Evolutionary conservation across 2,113 vertebrate species (phyloP).

Genomic region (Zingel zingel): DNA sequence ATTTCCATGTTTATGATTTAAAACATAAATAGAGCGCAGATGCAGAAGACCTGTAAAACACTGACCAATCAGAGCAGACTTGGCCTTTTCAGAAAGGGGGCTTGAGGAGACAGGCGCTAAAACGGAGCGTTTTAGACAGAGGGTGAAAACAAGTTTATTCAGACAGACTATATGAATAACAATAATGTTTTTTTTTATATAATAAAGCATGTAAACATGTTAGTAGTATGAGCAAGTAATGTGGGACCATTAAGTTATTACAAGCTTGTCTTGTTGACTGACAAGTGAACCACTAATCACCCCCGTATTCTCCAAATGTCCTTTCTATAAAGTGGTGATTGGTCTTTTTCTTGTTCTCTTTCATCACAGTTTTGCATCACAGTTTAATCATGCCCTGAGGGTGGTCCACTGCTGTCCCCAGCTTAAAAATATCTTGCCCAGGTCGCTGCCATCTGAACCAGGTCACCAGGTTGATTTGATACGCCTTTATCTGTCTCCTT

Average conservation of each 20-base stretch:
- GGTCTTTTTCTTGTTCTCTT: neutral
- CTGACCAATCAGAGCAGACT: too few relatives aligned
- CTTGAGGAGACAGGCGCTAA: too few relatives aligned
- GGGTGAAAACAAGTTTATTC: too few relatives aligned
- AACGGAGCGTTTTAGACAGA: too few relatives aligned
- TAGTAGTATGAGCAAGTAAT: too few relatives aligned
- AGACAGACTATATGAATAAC: too few relatives aligned
- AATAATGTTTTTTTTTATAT: too few relatives aligned
- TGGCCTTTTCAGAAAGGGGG: too few relatives aligned
- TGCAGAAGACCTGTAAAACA: too few relatives aligned
- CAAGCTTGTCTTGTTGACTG: neutral
- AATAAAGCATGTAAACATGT: too few relatives aligned
- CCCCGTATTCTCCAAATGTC: neutral
- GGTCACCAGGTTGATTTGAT: slow-evolving; percentile 22
- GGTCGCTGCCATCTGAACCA: neutral
- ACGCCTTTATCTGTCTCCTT: slow-evolving; percentile 1
- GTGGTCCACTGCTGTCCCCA: neutral
- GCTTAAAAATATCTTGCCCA: neutral
- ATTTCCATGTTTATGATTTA: too few relatives aligned
- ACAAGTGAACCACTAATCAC: neutral
- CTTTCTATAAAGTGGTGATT: neutral
- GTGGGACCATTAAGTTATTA: neutral
- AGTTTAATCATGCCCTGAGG: neutral
- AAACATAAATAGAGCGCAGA: too few relatives aligned
- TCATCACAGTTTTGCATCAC: neutral